Percentiles rank a stretch among this genome's conserved stretches.
phyloP scores from a whole-genome alignment of 2,113 vertebrate genomes.

The Cisticola juncidis region DNA sequence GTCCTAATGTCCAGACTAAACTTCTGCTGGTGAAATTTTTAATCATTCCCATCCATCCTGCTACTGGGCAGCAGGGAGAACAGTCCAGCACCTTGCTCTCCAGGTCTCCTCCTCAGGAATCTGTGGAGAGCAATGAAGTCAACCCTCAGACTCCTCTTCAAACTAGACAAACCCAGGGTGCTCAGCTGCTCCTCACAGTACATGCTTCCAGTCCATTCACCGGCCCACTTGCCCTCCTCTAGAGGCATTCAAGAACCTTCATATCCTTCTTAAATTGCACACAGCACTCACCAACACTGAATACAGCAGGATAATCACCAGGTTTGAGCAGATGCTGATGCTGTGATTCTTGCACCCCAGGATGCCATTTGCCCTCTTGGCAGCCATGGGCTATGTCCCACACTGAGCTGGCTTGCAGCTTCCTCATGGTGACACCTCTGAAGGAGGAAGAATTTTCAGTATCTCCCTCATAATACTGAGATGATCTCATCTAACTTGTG shows the following conservation, averaged over 20 bases:
- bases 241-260: neutral
- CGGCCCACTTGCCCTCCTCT: neutral
- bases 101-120: neutral
- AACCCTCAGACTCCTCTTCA: neutral
- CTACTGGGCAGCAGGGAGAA: neutral
- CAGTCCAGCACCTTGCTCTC: neutral
- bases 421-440: fast-evolving
- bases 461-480: neutral
- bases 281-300: neutral
- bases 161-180: neutral
- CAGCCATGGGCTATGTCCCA: neutral
- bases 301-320: neutral
- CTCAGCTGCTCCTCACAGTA: neutral
- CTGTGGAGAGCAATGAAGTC: neutral
- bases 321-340: neutral
- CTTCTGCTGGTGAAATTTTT: neutral
- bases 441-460: neutral
- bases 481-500: fast-evolving
- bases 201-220: neutral
- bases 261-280: neutral
- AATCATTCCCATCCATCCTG: fast-evolving
- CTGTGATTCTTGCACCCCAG: neutral
- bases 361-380: neutral
- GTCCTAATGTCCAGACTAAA: neutral
- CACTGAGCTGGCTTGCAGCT: neutral